A percentile compares a stretch with the other conserved stretches of the same genome.
These are phyloP conservation scores for Epizoanthus ramosus DNA, from an alignment of 92 coral and sea anemone species.

Conservation along the genomic window DNA sequence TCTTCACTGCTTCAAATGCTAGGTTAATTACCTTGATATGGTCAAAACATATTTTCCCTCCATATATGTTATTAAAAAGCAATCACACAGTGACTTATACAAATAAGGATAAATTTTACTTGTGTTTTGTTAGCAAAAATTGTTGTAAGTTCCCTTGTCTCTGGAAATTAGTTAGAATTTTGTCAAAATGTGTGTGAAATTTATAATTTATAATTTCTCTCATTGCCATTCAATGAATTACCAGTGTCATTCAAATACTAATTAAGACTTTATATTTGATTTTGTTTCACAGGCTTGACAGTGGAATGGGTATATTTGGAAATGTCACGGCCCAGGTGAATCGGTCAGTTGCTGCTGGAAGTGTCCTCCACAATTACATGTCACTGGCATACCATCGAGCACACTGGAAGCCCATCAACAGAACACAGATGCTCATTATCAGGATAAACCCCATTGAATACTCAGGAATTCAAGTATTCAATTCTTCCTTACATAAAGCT, in stretches of 20 bases:
- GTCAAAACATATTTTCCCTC: too few relatives aligned
- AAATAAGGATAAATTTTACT: too few relatives aligned
- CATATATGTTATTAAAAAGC: too few relatives aligned
- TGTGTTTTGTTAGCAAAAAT: too few relatives aligned
- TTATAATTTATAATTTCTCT: too few relatives aligned
- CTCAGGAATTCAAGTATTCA: conserved; percentile 36
- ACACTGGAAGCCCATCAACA: conserved; percentile 67
- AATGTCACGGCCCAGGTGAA: conserved; percentile 42
- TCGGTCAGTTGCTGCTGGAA: conserved; percentile 73
- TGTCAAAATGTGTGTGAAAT: too few relatives aligned
- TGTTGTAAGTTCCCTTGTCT: too few relatives aligned
- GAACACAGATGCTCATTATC: background rate
- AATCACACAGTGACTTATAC: too few relatives aligned
- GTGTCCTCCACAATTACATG: conserved; percentile 36
- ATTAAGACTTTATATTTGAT: background rate
- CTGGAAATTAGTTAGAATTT: too few relatives aligned
- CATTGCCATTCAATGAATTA: too few relatives aligned
- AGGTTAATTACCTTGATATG: background rate
- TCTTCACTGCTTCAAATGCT: background rate
- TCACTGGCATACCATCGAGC: conserved; percentile 65
- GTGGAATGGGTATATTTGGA: conserved; percentile 63
- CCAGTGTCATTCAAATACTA: too few relatives aligned
- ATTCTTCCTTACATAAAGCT: conserved; percentile 56
- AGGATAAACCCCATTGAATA: conserved; percentile 48
- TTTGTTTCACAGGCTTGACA: conserved; percentile 59